Base-by-base conservation (phyloP, 2,113 vertebrate species). In the Glareola pratincola region DNA sequence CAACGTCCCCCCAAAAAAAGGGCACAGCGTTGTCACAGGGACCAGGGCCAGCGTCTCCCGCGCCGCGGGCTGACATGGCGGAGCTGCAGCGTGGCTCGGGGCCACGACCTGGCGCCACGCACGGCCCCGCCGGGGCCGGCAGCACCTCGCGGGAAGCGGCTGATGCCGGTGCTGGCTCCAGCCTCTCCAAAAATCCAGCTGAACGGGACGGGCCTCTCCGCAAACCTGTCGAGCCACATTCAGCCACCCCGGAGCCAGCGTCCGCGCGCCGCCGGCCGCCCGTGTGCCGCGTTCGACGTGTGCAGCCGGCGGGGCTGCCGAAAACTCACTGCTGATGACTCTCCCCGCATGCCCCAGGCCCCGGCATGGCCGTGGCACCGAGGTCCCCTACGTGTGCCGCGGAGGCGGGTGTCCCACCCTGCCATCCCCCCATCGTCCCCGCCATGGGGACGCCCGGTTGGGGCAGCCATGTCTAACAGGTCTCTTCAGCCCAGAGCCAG, bases 111-210 rank as follows among this genome's bases (percentile, higher is more conserved):
- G 92, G 90, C 66, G 17, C 88, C 91, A 2, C 0, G 2, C 57
- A 47, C 0, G 16, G 81, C 76, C 47, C 32, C 7, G 8, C 48
- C 2, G 2, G 67, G 71, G 90, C 92, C 26, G 1, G 73, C 81
- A 85, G 90, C 92, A 41, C 78, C 96, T 85, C 16, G 4, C 43
- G 21, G 94, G 90, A 95, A 92, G 96, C 8, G 2, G 60, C 71
- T 54, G 96, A 14, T 85, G 94, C 95, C 3, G 79, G 90, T 54
- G 54, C 59, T 86, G 93, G 82, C 92, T 95, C 92, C 94, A 92
- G 75, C 78, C 90, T 93, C 85, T 92, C 88, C 91, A 95, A 94
- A 95, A 96, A 97, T 97, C 96, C 95, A 88, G 94, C 96, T 4
- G 43, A 86, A 92, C 95, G 72, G 92, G 95, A 85, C 26, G 1